phyloP scores from a whole-genome alignment of 2,797 vertebrate genomes.

The Sebastes kiyomatsui region DNA sequence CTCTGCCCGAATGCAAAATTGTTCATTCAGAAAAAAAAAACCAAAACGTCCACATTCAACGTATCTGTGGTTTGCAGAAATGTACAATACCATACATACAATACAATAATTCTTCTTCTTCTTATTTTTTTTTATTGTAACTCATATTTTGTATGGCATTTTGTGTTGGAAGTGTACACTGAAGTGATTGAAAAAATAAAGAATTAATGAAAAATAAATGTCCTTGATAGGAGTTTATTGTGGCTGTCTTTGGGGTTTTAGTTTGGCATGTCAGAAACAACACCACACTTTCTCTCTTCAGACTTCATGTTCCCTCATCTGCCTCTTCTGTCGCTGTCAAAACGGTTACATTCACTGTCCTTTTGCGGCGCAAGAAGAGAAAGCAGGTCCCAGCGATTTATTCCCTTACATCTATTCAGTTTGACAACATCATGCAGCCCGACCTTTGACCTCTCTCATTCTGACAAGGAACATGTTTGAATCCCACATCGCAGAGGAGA shows the following conservation, averaged over 20 bases:
- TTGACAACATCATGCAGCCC: conserved; percentile 7
- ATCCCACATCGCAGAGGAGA: neutral
- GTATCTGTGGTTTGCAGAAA: too few relatives aligned
- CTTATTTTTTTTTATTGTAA: neutral
- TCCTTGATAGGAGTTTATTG: neutral
- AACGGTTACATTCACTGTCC: neutral
- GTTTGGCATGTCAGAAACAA: neutral
- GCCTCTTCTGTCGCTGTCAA: neutral
- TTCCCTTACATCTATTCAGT: neutral
- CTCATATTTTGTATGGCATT: neutral
- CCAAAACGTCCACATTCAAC: too few relatives aligned
- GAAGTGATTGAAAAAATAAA: neutral
- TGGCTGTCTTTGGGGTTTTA: neutral
- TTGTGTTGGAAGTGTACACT: neutral
- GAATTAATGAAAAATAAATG: neutral
- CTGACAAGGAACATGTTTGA: neutral
- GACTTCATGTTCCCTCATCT: neutral
- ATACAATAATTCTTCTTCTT: neutral
- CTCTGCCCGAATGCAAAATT: too few relatives aligned
- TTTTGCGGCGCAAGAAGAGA: neutral
- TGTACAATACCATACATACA: neutral
- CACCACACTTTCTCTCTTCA: neutral
- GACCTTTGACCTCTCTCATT: conserved; percentile 13
- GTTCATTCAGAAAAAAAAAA: too few relatives aligned
- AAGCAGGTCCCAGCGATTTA: neutral